A percentile compares a stretch with the other conserved stretches of the same genome.
phyloP scores from a whole-genome alignment of 2,797 vertebrate genomes.

The Anguilla anguilla region DNA sequence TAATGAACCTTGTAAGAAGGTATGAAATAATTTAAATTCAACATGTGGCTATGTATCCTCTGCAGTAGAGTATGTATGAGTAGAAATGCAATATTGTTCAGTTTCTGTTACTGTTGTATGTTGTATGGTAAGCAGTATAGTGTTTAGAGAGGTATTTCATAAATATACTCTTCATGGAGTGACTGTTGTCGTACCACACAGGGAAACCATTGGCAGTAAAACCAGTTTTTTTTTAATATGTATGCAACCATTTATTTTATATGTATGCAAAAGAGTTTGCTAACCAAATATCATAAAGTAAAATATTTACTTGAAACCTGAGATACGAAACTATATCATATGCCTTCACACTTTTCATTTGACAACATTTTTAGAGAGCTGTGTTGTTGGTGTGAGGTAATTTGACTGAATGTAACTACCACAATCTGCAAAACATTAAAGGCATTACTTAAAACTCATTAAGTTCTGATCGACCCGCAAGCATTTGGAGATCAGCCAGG shows the following conservation, averaged over 20 bases:
- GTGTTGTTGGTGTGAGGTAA: background rate
- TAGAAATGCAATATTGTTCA: background rate
- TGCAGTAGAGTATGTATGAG: background rate
- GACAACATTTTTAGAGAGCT: background rate
- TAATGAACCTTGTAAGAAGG: conserved; percentile 84
- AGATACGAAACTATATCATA: background rate
- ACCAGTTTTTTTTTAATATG: background rate
- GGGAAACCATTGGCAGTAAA: background rate
- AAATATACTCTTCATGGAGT: background rate
- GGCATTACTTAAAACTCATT: background rate
- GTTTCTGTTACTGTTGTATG: background rate
- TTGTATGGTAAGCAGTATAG: background rate
- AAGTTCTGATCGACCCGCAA: background rate
- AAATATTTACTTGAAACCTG: background rate
- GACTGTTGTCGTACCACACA: background rate
- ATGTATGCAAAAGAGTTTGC: background rate
- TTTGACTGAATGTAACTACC: background rate
- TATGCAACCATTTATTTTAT: background rate
- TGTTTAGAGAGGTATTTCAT: background rate
- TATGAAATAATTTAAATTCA: conserved; percentile 54
- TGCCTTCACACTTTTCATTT: background rate
- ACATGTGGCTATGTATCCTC: background rate
- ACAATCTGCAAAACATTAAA: background rate
- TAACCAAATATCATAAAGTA: background rate
- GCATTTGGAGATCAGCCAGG: background rate